Base-by-base conservation (phyloP, 2,113 vertebrate genomes). In the Crocuta crocuta region DNA sequence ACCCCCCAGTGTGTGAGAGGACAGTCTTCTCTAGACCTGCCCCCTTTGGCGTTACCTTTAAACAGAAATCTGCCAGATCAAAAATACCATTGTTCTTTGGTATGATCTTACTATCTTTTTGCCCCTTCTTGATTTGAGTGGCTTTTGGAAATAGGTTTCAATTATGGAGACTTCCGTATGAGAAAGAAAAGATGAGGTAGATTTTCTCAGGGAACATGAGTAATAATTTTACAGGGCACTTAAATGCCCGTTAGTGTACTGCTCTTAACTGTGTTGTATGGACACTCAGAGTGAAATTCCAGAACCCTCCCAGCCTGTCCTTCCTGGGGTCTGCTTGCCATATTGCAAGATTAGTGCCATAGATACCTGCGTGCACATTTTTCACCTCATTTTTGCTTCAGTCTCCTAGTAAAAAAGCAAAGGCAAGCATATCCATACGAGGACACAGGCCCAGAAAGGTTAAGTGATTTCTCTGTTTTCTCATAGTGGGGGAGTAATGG, bases 281-380 rank as follows among this genome's bases (percentile, higher is more conserved):
- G 48, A 13, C 7, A 0, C 35, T 43, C 63, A 12, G 11, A 23
- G 31, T 48, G 43, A 23, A 11, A 3, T 0, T 6, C 4, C 6
- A 50, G 26, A 10, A 7, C 1, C 11, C 3, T 39, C 21, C 10
- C 26, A 10, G 19, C 13, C 35, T 7, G 73, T 15, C 45, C 9
- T 61, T 35, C 74, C 35, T 31, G 4, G 4, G 28, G 7, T 24
- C 55, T 45, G 31, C 21, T 16, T n/a, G 50, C 48, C 13, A 10
- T 3, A 16, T 10, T 2, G 31, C 28, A 28, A 35, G 55, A n/a
- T 33, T 7, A 63, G 16, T 35, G 33, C 74, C 39, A 10, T 5
- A 21, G 50, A 76, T 28, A 11, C 31, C 26, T 28, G 10, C 33
- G 26, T 24, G 50, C 35, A 78, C 19, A 39, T 19, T 53, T 68